Conservation (phyloP, 2,888 invertebrate species). For the Oxytorus armatus region DNA sequence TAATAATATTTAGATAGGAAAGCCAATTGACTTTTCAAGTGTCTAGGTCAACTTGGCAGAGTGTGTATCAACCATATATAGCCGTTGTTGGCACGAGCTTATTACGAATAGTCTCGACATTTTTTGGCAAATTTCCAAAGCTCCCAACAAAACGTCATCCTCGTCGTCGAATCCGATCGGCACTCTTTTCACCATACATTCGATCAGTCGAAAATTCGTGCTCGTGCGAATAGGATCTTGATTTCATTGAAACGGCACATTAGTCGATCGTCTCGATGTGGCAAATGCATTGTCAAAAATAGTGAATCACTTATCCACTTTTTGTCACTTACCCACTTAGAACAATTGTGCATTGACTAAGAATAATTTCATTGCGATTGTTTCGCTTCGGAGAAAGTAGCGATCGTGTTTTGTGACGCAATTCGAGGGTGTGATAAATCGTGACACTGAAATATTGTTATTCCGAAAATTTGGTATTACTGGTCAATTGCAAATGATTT, state of each 20-base stretch:
- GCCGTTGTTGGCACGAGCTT: conserved; percentile 26
- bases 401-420: too few relatives aligned
- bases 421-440: too few relatives aligned
- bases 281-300: too few relatives aligned
- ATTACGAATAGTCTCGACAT: conserved; percentile 2
- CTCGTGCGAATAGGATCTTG: conserved; percentile 23
- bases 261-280: not conserved
- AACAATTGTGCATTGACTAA: too few relatives aligned
- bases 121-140: conserved; percentile 43
- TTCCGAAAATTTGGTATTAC: too few relatives aligned
- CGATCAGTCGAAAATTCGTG: conserved; percentile 52
- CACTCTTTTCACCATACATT: conserved; percentile 36
- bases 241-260: not conserved
- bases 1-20: not conserved
- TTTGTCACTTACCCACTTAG: too few relatives aligned
- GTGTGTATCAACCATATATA: conserved; percentile 2
- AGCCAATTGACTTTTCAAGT: conserved; percentile 26
- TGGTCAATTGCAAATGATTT: too few relatives aligned
- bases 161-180: not conserved
- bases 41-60: conserved; percentile 45
- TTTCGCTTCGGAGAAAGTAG: too few relatives aligned
- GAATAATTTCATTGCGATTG: too few relatives aligned
- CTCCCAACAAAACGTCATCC: not conserved
- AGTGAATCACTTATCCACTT: too few relatives aligned
- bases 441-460: too few relatives aligned